Evolutionary conservation across 2,113 vertebrate genomes (phyloP), one percentile per base, ranked within the genome.

Genomic region (Pterocles gutturalis): DNA sequence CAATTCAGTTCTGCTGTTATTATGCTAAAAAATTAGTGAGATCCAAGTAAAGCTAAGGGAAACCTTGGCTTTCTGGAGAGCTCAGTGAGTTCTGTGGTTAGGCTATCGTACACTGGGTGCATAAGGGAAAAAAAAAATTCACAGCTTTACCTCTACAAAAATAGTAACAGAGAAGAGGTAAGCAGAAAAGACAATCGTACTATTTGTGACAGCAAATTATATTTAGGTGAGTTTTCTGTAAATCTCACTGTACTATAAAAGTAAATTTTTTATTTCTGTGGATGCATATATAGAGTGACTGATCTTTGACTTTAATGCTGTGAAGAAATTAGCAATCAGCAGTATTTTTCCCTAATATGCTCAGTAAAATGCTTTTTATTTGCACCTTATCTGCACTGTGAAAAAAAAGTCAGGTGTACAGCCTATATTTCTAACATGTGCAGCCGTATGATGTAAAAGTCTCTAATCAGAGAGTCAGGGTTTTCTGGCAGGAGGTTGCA

Each of bases 121-220:
- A 73, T 58, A 29, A 95, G 79, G 85, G 86, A 89, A 78, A 58
- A 41, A 92, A 94, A 73, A 58, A 90, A 93, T 36, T 55, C 77
- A 75, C 46, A 80, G 69, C 57, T 94, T 96, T 81, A 91, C 79
- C 48, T 71, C 62, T 66, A 89, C 4, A 54, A 89, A 86, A 85
- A 96, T 54, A 78, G 84, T 87, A 90, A 33, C 13, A 83, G 88
- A 90, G 76, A 97, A 95, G 85, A 95, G 57, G 78, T 94, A 88
- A 97, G 80, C 75, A 77, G 73, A 62, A 69, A 75, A 81, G 43
- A 78, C 8, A 45, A 46, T 69, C 1, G 15, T 34, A 11, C 36
- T 69, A 31, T 73, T 53, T 93, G 43, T 77, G 36, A 67, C 28
- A 71, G 20, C 19, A 66, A 45, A 7, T 73, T 49, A 12, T 82